Evolutionary conservation across 2,113 vertebrate species (phyloP).

Genomic region (Poeciliopsis turrubarensis): DNA sequence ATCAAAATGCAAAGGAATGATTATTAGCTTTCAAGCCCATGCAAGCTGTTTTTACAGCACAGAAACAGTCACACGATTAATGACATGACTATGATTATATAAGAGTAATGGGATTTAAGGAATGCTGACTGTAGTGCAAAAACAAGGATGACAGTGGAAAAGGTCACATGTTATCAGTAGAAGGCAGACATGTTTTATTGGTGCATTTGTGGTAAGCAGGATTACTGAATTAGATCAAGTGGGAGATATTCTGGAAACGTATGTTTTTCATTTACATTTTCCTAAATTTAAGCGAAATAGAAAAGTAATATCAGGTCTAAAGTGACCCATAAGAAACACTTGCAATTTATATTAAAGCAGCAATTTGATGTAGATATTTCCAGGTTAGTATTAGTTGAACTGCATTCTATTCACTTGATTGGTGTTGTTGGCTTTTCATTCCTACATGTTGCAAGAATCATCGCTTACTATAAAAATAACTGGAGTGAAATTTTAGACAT

Average conservation of each 20-base stretch:
- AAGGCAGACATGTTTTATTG: constrained; percentile 18
- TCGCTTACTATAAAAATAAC: too few relatives aligned
- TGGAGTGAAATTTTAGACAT: too few relatives aligned
- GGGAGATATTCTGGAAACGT: too few relatives aligned
- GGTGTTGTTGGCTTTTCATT: too few relatives aligned
- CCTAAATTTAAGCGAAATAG: background rate
- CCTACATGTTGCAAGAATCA: too few relatives aligned
- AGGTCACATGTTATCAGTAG: constrained; percentile 31
- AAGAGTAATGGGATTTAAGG: constrained; percentile 60
- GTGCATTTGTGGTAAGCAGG: constrained; percentile 16
- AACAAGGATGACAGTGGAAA: constrained; percentile 42
- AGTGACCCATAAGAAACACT: too few relatives aligned
- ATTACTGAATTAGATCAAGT: background rate
- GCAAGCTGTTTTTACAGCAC: constrained; percentile 44
- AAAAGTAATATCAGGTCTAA: too few relatives aligned
- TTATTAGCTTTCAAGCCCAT: constrained; percentile 57
- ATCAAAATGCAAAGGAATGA: constrained; percentile 43
- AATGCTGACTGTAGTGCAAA: constrained; percentile 59
- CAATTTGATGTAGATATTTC: too few relatives aligned
- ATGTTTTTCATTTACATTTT: background rate
- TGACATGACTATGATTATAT: constrained; percentile 51
- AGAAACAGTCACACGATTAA: constrained; percentile 74
- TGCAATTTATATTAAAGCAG: too few relatives aligned
- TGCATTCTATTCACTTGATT: too few relatives aligned
- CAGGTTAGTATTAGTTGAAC: too few relatives aligned